A percentile compares a stretch with the other conserved stretches of the same genome.
Conservation (phyloP, 2,113 vertebrate species). For the Ptychochromis oligacanthus region DNA sequence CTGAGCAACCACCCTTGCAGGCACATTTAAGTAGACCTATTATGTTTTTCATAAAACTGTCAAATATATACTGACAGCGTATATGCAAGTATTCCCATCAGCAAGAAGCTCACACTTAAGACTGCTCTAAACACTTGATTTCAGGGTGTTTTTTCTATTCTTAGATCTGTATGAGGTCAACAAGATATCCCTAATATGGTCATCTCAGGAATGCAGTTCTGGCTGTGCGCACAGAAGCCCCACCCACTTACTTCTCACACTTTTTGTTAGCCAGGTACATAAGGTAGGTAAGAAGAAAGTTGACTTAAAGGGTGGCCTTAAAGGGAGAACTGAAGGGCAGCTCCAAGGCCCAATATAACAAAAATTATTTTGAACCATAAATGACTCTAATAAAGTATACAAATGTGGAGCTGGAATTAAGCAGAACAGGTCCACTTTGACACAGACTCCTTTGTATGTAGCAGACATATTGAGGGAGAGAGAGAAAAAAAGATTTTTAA, state of each 20-base stretch:
- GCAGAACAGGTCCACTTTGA: background rate
- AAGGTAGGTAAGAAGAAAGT: accelerated
- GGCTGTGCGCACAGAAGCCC: too few relatives aligned
- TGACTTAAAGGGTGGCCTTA: background rate
- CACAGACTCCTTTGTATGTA: background rate
- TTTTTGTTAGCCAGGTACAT: background rate
- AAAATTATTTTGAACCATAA: background rate
- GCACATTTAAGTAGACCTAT: background rate
- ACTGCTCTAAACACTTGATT: background rate
- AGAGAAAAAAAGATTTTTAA: too few relatives aligned
- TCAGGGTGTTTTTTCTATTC: background rate
- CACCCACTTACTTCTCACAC: background rate
- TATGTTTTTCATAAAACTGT: background rate
- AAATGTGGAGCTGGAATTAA: background rate
- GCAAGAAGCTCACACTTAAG: background rate
- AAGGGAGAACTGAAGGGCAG: background rate
- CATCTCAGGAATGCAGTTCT: background rate
- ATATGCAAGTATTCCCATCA: background rate
- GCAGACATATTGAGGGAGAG: background rate
- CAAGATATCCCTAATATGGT: too few relatives aligned
- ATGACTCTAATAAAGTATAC: background rate
- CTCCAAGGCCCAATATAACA: background rate
- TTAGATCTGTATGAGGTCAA: background rate
- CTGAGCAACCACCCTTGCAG: background rate
- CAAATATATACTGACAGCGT: background rate